Evolutionary conservation across 1,140 invertebrate species (phyloP).

Genomic region (Solenopsis invicta): DNA sequence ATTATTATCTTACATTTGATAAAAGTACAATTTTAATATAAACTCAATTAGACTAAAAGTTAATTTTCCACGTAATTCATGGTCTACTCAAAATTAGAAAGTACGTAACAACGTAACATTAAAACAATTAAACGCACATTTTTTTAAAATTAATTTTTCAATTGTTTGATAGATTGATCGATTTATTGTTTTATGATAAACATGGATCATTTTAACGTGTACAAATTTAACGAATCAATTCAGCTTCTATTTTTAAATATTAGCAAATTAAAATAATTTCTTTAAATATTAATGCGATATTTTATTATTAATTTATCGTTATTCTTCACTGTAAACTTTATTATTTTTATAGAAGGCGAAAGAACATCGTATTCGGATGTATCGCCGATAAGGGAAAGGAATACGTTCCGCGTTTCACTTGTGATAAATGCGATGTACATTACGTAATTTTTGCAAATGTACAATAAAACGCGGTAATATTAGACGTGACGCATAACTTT

Average conservation of each 20-base stretch:
- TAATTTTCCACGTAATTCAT: not conserved
- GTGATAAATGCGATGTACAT: not conserved
- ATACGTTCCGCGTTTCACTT: not conserved
- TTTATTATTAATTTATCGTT: constrained; percentile 18
- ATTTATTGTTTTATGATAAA: not conserved
- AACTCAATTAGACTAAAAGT: not conserved
- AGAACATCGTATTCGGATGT: not conserved
- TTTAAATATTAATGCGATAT: not conserved
- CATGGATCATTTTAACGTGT: not conserved
- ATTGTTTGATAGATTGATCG: not conserved
- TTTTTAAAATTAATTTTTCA: not conserved
- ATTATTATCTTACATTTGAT: constrained; percentile 5
- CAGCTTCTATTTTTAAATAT: not conserved
- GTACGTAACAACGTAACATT: not conserved
- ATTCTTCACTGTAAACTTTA: not conserved
- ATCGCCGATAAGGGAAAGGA: constrained; percentile 13
- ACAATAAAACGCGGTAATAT: not conserved
- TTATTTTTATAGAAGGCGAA: not conserved
- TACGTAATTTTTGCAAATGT: not conserved
- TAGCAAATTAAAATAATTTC: not conserved
- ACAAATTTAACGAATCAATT: constrained; percentile 3
- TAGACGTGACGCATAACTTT: too few species aligned
- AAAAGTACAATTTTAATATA: not conserved
- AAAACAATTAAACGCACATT: not conserved
- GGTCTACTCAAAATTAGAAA: not conserved